A percentile compares a stretch with the other conserved stretches of the same genome.
phyloP scores from a whole-genome alignment of 2,113 vertebrate species.

The Cinclus mexicanus region DNA sequence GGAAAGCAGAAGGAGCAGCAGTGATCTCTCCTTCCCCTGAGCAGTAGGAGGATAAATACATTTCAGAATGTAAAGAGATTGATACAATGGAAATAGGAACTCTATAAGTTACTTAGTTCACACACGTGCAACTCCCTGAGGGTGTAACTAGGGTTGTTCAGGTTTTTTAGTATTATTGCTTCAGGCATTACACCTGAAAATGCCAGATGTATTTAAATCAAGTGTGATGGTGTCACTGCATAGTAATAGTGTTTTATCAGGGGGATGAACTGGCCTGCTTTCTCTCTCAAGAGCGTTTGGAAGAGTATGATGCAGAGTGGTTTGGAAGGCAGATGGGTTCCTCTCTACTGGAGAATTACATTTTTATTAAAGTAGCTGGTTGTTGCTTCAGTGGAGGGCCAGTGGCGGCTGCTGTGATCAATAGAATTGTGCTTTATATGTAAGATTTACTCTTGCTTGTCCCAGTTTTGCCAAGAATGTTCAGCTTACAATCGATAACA shows the following conservation, averaged over 20 bases:
- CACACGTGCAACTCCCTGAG: constrained; percentile 38
- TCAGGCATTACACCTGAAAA: constrained; percentile 70
- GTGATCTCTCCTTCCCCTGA: not conserved
- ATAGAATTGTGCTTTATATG: constrained; percentile 52
- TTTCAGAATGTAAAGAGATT: constrained; percentile 37
- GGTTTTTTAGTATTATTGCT: constrained; percentile 60
- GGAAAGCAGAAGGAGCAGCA: not conserved
- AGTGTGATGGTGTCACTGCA: constrained; percentile 25
- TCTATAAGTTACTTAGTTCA: constrained; percentile 60
- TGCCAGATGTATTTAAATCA: constrained; percentile 67
- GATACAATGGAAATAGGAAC: constrained; percentile 41
- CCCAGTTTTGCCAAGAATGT: constrained; percentile 42
- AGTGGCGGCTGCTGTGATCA: constrained; percentile 45
- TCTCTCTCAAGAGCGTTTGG: not conserved
- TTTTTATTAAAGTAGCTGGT: constrained; percentile 57
- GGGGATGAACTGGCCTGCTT: constrained; percentile 20
- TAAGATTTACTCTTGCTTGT: constrained; percentile 60
- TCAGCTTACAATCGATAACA: constrained; percentile 54
- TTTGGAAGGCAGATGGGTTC: constrained; percentile 19
- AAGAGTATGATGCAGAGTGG: constrained; percentile 22
- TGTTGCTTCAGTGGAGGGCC: constrained; percentile 33
- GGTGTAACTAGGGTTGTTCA: constrained; percentile 30
- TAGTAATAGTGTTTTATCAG: constrained; percentile 51
- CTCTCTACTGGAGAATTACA: constrained; percentile 45
- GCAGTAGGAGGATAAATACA: not conserved